phyloP scores from a whole-genome alignment of 2,888 invertebrate genomes.

The Anticlea derivata region DNA sequence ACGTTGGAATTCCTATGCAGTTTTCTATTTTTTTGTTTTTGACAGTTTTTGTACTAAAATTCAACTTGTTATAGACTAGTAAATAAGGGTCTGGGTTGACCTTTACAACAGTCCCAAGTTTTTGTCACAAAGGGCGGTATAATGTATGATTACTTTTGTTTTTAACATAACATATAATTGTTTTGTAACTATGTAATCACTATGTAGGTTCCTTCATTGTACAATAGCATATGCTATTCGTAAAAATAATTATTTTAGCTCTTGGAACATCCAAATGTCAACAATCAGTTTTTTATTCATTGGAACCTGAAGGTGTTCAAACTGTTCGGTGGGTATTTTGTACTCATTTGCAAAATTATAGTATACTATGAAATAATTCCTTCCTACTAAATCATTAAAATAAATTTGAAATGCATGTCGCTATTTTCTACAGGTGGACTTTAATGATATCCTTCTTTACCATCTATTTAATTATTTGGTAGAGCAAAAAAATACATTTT shows the following conservation, averaged over 20 bases:
- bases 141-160: not conserved
- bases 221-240: slow-evolving; percentile 12
- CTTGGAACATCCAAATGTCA: slow-evolving; percentile 20
- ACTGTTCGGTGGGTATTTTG: slow-evolving; percentile 6
- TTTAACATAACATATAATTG: slow-evolving; percentile 1
- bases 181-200: not conserved
- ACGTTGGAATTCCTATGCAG: slow-evolving; percentile 6
- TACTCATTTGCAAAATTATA: slow-evolving; percentile 7
- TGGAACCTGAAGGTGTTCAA: not conserved
- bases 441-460: too few species aligned
- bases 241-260: slow-evolving; percentile 14
- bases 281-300: slow-evolving; percentile 18
- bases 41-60: slow-evolving; percentile 10
- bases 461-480: too few species aligned
- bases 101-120: slow-evolving; percentile 16
- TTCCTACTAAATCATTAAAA: slow-evolving; percentile 4
- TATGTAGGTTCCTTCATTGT: not conserved
- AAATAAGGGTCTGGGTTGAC: slow-evolving; percentile 11
- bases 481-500: too few species aligned
- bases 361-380: slow-evolving; percentile 15
- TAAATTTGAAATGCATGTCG: not conserved
- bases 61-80: slow-evolving; percentile 4
- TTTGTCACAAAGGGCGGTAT: slow-evolving; percentile 21
- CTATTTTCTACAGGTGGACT: too few species aligned
- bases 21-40: slow-evolving; percentile 12